phyloP scores from a whole-genome alignment of 2,113 vertebrate species.

The Cygnus buccinator region DNA sequence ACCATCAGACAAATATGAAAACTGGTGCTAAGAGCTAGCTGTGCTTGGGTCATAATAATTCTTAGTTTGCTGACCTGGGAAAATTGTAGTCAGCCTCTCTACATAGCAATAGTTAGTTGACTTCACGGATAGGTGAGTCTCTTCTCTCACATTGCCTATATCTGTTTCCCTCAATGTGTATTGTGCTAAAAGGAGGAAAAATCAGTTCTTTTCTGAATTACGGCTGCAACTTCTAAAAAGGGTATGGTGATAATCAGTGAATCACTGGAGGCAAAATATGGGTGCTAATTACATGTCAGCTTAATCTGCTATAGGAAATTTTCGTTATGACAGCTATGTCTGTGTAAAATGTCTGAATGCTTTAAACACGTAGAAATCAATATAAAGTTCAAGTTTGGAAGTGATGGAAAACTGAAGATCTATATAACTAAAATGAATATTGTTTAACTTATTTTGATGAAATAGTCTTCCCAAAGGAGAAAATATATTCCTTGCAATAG shows the following conservation, averaged over 20 bases:
- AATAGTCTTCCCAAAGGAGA: not conserved
- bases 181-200: not conserved
- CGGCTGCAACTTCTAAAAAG: not conserved
- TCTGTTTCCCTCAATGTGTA: not conserved
- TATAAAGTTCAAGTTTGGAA: not conserved
- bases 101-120: not conserved
- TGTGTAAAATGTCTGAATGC: not conserved
- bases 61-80: not conserved
- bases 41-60: not conserved
- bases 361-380: not conserved
- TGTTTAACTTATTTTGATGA: not conserved
- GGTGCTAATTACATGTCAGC: not conserved
- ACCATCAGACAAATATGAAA: not conserved
- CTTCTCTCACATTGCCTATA: not conserved
- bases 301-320: not conserved
- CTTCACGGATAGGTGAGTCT: not conserved
- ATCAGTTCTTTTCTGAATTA: not conserved
- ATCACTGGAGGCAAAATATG: not conserved
- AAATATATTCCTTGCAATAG: not conserved
- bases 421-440: not conserved
- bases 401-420: not conserved
- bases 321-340: not conserved
- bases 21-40: not conserved
- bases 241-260: not conserved
- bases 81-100: not conserved